Conservation (phyloP, 2,113 vertebrate species). For the Gasterosteus nipponicus region DNA sequence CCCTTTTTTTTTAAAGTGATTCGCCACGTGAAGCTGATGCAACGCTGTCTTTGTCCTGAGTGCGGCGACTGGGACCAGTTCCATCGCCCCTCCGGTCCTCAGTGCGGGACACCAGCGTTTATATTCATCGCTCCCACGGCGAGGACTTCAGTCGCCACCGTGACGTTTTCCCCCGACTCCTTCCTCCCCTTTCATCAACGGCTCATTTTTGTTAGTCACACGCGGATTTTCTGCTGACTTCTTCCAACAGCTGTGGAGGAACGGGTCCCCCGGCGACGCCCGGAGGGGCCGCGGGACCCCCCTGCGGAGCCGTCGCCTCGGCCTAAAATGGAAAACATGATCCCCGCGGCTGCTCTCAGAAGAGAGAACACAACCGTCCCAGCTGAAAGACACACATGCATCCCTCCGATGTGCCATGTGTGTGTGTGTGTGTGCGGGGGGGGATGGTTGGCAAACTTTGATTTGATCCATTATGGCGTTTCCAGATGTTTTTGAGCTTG, state of each 20-base stretch:
- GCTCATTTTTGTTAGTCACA: background rate
- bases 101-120: background rate
- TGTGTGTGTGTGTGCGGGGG: background rate
- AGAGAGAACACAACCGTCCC: background rate
- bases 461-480: slow-evolving; percentile 18
- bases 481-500: slow-evolving; percentile 24
- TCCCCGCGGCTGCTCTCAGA: slow-evolving; percentile 26
- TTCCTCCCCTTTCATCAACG: slow-evolving; percentile 6
- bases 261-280: slow-evolving; percentile 7
- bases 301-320: slow-evolving; percentile 10
- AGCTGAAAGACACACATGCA: slow-evolving; percentile 14
- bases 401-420: slow-evolving; percentile 21
- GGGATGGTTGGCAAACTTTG: background rate
- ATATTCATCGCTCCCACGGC: background rate
- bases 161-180: background rate
- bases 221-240: background rate
- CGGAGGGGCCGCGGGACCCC: slow-evolving; percentile 13
- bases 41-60: background rate
- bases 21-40: background rate
- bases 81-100: background rate
- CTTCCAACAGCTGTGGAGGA: slow-evolving; percentile 1
- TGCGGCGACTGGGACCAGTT: background rate
- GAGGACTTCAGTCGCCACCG: too few species aligned
- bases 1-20: background rate
- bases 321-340: slow-evolving; percentile 3